Percentiles rank a stretch among this genome's conserved stretches.
Conservation (phyloP, 2,113 vertebrate species). For the Glaucomys volans region DNA sequence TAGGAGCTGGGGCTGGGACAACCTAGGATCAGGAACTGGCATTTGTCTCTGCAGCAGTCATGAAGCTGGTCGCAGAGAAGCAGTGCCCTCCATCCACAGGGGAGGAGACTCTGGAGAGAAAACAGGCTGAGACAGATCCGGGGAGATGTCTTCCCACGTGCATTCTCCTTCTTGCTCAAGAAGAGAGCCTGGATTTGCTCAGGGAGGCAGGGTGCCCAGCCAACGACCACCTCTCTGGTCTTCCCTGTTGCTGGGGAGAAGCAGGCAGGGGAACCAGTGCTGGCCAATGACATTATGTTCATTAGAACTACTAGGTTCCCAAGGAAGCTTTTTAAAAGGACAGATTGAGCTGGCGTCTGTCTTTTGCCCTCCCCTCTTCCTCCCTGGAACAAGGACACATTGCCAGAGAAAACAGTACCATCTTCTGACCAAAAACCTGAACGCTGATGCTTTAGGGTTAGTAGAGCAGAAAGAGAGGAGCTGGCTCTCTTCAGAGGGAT, state of each 20-base stretch:
- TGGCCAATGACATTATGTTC: not conserved
- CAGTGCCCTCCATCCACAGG: not conserved
- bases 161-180: not conserved
- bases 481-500: not conserved
- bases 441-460: not conserved
- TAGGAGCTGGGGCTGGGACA: not conserved
- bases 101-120: not conserved
- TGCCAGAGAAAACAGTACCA: not conserved
- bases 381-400: not conserved
- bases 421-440: not conserved
- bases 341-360: constrained; percentile 2
- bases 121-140: not conserved
- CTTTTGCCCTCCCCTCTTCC: not conserved
- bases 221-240: not conserved
- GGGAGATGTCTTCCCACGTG: not conserved
- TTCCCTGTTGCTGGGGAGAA: not conserved
- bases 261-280: not conserved
- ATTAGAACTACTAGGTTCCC: not conserved
- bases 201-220: not conserved
- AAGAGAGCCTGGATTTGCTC: not conserved
- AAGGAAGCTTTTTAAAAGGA: not conserved
- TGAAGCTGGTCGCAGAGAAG: not conserved
- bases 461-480: not conserved
- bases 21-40: not conserved
- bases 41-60: not conserved